Base-by-base conservation (phyloP, 1,140 invertebrate genomes). In the Pseudomyrmex dendroicus region DNA sequence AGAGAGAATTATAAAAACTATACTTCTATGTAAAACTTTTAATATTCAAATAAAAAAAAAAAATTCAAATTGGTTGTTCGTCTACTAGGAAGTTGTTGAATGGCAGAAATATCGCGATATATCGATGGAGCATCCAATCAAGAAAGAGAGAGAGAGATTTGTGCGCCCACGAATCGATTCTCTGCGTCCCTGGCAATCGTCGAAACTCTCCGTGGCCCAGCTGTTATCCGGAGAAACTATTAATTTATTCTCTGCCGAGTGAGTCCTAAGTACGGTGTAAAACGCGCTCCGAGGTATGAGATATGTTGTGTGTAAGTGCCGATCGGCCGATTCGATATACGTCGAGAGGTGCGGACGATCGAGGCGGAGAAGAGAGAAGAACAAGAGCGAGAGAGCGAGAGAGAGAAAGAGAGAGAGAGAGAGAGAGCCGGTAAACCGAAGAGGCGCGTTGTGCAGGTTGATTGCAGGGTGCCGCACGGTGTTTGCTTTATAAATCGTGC, bases 401-500 rank as follows among this genome's bases (percentile, higher is more conserved):
- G 25, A 25, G 25, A 25, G 25, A 25, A 1, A 25, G 5, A 35
- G 35, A 35, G 5, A 35, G 35, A 35, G 5, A 35, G 5, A 35
- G 35, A 35, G 35, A 35, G 17, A 35, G 70, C 25, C 17, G 86
- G 63, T 83, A 83, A 88, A 89, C 84, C 73, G 86, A 83, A 70
- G 80, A 84, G 84, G 84, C 73, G 85, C 82, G 87, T 85, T 85
- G 89, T 87, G 88, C 86, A 77, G 85, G 86, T 90, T 94, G 93
- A 94, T 94, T 94, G 92, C 91, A 94, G 92, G 92, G 91, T 94
- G 89, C 90, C 84, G 90, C 86, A 85, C 90, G 90, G 93, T 94
- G 93, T 94, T 94, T 94, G 93, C 92, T 94, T 94, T 94, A 93
- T 94, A 94, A 94, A 94, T 94, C 92, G 91, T 92, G 91, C 73